Evolutionary conservation across 2,888 invertebrate species (phyloP), one percentile per base, ranked within the genome.

Genomic region (Meiosimyza decipiens): DNA sequence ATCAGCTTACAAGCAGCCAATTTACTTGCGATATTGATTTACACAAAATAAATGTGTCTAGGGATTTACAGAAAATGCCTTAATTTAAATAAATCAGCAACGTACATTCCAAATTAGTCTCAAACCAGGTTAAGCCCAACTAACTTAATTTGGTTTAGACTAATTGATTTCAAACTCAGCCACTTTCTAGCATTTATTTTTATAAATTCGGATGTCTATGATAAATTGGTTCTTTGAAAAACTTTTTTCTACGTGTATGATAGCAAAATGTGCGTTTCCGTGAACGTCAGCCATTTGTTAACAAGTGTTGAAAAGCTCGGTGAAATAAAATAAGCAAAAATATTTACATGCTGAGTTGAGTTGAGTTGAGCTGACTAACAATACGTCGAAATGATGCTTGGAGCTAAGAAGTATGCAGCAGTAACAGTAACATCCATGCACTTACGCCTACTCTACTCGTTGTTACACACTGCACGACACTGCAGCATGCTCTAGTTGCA

Each of bases 401-500:
- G 18, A 59, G 28, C 50, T 5, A 59, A 51, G 59, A 49, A 59
- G 50, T 16, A 28, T 28, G 66, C 55, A 65, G 49, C 64, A 71
- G 54, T 49, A 72, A 54, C 7, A 67, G 40, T 50, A 50, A 54
- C 66, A 57, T 40, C 59, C 57, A 57, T 60, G 57, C 60, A 50
- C 15, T 40, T 55, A 54, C 55, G 28, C 50, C n/a, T 13, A 51
- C 11, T 33, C 40, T 47, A 67, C 16, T 16, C 54, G 16, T 6
- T n/a, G 33, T 12, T 52, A 12, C 33, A 40, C 40, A 54, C 22
- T 12, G 33, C 67, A 18, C 54, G 52, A 40, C 49, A 15, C 65
- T 73, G 63, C 64, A 73, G 69, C 67, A 72, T 79, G 76, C 76
- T 79, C 80, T 80, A 80, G 80, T 81, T 81, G 79, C 77, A 78